A percentile compares a stretch with the other conserved stretches of the same genome.
Evolutionary conservation across 2,888 invertebrate genomes (phyloP).

Genomic region (Pseudococcus jackbeardsleyi): DNA sequence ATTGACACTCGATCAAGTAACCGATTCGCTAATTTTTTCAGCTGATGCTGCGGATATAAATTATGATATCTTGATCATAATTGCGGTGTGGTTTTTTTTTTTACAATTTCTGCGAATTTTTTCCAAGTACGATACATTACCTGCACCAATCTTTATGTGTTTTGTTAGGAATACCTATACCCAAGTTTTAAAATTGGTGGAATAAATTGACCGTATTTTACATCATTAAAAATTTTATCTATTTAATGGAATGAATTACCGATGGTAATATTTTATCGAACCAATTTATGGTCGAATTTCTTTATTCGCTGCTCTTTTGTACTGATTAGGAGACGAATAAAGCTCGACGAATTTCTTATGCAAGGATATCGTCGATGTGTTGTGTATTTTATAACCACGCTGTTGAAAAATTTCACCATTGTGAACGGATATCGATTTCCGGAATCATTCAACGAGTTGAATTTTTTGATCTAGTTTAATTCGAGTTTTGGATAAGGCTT

Average conservation of each 20-base stretch:
- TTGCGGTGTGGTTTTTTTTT: no score
- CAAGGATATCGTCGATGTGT: neutral
- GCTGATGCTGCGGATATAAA: neutral
- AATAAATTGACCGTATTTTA: neutral
- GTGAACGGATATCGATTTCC: conserved; percentile 5
- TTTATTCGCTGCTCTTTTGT: no score
- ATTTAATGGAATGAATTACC: no score
- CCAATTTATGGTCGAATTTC: no score
- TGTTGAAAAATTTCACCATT: neutral
- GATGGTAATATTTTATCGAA: no score
- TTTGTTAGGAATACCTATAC: neutral
- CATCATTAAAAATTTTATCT: conserved; percentile 29
- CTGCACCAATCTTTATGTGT: no score
- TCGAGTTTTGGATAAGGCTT: neutral
- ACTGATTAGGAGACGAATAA: no score
- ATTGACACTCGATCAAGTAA: conserved; percentile 29
- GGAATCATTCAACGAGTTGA: neutral
- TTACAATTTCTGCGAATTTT: neutral
- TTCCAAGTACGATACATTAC: neutral
- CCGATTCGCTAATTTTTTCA: neutral
- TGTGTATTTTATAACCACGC: neutral
- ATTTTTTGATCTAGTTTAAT: neutral
- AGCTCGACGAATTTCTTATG: no score
- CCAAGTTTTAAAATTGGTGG: neutral
- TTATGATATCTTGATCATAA: neutral